Base-by-base conservation (phyloP, 2,113 vertebrate genomes). In the Psittacus erithacus region DNA sequence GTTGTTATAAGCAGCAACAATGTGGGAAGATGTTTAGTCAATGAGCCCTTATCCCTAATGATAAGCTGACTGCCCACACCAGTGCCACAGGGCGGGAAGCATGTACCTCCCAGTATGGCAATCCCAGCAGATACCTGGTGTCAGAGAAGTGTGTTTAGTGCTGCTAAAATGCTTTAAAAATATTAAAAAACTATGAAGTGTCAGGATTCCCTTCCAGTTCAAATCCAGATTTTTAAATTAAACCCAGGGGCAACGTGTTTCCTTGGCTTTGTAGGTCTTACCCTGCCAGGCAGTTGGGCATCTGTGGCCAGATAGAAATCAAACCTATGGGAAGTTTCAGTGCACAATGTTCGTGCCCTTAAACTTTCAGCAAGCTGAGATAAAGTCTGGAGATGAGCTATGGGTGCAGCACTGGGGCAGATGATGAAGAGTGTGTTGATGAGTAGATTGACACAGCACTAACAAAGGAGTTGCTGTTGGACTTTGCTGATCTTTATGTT, bases 381-480 rank as follows among this genome's bases (percentile, higher is more conserved):
- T 77, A 43, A 50, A 49, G 25, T 43, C 39, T 85, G 20, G n/a
- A 67, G 19, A 35, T 57, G 69, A 91, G 67, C 38, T 52, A 18
- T 46, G 29, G 47, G 9, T 80, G 43, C 28, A 60, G 28, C 22
- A 13, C 1, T 47, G 77, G 68, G 49, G 35, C 1, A 0, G 67
- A 44, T 63, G 57, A 47, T 53, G 55, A 17, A 18, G 7, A 38
- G n/a, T 33, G 55, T 4, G 2, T 27, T 86, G 65, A 49, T 67
- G 65, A 75, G 47, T 2, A 8, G 71, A n/a, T 76, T 68, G 62
- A 65, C 33, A 47, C 60, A 93, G 75, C 25, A 16, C 39, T 81
- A 49, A 70, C 49, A 74, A 57, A 96, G 17, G 20, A 91, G n/a
- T 27, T 84, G 27, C 73, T 63, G 50, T 85, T 71, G 92, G 53